Conservation (phyloP, 2,888 invertebrate species). For the Metacarcinus magister region DNA sequence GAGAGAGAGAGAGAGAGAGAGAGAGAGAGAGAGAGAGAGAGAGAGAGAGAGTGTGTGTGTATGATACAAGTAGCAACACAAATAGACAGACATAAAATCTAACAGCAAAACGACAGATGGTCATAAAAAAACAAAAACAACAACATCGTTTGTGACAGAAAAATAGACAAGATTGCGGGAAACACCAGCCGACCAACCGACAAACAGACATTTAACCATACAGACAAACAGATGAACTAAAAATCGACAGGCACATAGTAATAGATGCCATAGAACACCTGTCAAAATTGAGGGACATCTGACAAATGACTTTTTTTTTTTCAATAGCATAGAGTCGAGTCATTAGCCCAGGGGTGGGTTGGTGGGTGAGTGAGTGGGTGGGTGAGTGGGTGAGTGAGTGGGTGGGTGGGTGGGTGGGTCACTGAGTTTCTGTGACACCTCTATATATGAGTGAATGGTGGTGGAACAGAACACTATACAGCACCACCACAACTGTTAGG, state of each 20-base stretch:
- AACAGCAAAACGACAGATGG: neutral
- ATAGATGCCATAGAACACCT: neutral
- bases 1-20: neutral
- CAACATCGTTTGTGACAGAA: neutral
- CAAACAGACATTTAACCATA: neutral
- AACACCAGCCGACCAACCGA: no score
- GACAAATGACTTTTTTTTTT: neutral
- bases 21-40: neutral
- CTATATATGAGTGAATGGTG: neutral
- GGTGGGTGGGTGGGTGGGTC: neutral
- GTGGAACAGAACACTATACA: neutral
- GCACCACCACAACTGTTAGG: no score
- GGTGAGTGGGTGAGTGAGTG: neutral
- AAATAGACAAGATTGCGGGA: no score
- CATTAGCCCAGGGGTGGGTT: neutral
- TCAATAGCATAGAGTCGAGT: neutral
- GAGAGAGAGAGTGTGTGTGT: neutral
- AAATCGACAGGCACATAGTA: no score
- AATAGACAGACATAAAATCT: neutral
- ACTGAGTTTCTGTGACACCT: neutral
- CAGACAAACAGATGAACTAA: neutral
- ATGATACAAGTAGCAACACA: neutral
- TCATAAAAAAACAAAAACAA: neutral
- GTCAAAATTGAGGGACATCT: no score
- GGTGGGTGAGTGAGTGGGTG: constrained; percentile 19